Evolutionary conservation across 2,113 vertebrate species (phyloP).

Genomic region (Lagopus leucura): DNA sequence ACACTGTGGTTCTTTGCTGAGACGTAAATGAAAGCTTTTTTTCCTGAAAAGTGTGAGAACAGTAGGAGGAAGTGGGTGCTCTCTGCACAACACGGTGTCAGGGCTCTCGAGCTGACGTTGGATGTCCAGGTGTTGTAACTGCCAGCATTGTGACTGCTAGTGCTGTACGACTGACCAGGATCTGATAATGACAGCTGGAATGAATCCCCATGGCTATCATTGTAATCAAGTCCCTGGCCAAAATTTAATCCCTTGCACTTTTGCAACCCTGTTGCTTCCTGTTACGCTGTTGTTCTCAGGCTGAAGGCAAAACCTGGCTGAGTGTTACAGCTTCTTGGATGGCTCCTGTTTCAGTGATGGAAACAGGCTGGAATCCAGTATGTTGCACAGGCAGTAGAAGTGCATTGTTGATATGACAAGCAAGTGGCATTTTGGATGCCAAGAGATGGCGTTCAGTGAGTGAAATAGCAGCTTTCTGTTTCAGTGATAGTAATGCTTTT

Average conservation of each 20-base stretch:
- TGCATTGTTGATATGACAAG: neutral
- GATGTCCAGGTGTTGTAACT: conserved; percentile 34
- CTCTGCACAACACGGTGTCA: accelerated
- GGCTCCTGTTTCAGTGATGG: conserved; percentile 20
- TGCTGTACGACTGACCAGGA: neutral
- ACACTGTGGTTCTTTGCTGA: neutral
- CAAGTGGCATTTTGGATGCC: neutral
- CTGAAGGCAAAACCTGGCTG: conserved; percentile 58
- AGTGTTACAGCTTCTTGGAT: neutral
- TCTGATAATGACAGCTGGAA: conserved; percentile 46
- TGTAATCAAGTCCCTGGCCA: conserved; percentile 51
- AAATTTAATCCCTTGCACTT: conserved; percentile 54
- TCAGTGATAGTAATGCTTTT: neutral
- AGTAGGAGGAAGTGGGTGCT: conserved; percentile 45
- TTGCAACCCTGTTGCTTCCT: conserved; percentile 57
- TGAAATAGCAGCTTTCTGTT: neutral
- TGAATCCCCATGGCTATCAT: conserved; percentile 43
- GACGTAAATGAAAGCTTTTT: neutral
- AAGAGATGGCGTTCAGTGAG: neutral
- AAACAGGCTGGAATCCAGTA: neutral
- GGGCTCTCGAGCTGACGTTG: conserved; percentile 9
- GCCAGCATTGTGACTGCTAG: neutral
- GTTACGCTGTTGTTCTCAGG: neutral
- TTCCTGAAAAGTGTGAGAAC: conserved; percentile 48
- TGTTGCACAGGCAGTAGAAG: neutral